Percentiles rank a stretch among this genome's conserved stretches.
phyloP scores from a whole-genome alignment of 2,797 vertebrate species.

The Ispidina lecontei region DNA sequence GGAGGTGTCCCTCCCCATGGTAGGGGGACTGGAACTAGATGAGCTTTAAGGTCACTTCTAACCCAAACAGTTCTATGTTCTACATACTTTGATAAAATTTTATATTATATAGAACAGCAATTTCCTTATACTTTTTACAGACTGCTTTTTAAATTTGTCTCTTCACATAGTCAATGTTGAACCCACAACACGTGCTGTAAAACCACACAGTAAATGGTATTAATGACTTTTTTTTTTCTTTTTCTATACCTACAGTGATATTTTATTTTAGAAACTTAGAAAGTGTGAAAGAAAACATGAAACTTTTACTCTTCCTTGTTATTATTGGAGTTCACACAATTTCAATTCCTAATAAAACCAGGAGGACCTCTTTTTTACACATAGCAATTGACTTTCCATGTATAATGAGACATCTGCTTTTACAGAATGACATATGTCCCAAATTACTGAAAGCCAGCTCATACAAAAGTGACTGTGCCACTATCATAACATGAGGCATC shows the following conservation, averaged over 20 bases:
- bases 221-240: background rate
- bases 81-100: background rate
- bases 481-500: conserved; percentile 6
- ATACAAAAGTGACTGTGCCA: conserved; percentile 13
- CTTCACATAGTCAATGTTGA: background rate
- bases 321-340: background rate
- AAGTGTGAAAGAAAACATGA: conserved; percentile 25
- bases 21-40: background rate
- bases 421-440: background rate
- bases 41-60: background rate
- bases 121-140: background rate
- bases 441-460: conserved; percentile 17
- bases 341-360: background rate
- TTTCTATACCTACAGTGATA: background rate
- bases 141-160: background rate
- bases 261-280: conserved; percentile 13
- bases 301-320: conserved; percentile 27
- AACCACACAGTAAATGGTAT: background rate
- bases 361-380: conserved; percentile 22
- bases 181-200: background rate
- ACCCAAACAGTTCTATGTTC: background rate
- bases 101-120: background rate
- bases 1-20: background rate
- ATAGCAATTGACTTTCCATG: background rate
- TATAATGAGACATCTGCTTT: conserved; percentile 35